Conservation (phyloP, 2,113 vertebrate genomes). For the Bos taurus region ARS-UCD2.0 NC_037347.1:63387001-63387500, state of each 20-base stretch:
- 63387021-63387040: not conserved
- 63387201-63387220: not conserved
- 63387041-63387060: rapidly evolving
- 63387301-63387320: not conserved
- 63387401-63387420: not conserved
- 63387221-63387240: not conserved
- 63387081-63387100: not conserved
- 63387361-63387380: not conserved
- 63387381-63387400: rapidly evolving
- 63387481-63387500: not conserved
- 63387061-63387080: not conserved
- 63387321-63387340: not conserved
- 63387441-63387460: not conserved
- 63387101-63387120: not conserved
- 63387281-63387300: not conserved
- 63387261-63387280: too few species aligned
- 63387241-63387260: not conserved
- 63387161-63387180: not conserved
- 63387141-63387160: not conserved
- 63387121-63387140: not conserved
- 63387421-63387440: not conserved
- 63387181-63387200: too few species aligned
- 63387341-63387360: not conserved
- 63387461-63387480: not conserved
- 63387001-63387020: not conserved